Evolutionary conservation across 35 echinoderm and acorn worm species (phyloP), one percentile per base, ranked within the genome.

Genomic region (Heliocidaris tuberculata): DNA sequence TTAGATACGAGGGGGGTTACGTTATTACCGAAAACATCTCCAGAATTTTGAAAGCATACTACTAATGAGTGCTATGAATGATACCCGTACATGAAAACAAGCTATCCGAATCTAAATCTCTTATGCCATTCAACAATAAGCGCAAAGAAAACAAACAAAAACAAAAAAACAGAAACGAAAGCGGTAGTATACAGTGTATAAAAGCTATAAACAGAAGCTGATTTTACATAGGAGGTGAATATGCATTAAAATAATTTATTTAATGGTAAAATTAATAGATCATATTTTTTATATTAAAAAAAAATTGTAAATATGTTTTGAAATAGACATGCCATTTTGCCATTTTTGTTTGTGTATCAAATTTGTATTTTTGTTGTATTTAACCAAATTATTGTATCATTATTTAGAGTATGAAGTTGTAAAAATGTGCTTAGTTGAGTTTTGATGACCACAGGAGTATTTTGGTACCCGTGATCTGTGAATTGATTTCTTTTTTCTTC

Each of bases 291-390:
- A 78, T 78, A 78, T 89, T 89, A 89, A 47, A 89, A 89, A 42
- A 32, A 89, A 17, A 86, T 86, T 89, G 87, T 89, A 89, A 0
- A 89, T 89, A 89, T 89, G 87, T 89, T 89, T 89, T 48, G 47
- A 89, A 89, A 89, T 89, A 89, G 87, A 89, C 87, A 89, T 89
- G 87, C 87, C 87, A 89, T 89, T 48, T 89, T 89, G 87, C 87
- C 31, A 48, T 1, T 48, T 89, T 48, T 9, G 15, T 89, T 89
- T 89, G 29, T 47, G 31, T 89, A 89, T 48, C 12, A 42, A 89
- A 86, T 16, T 47, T 47, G 87, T 89, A 89, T 89, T 89, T 89
- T 17, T 89, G 87, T 89, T 89, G 12, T 89, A 89, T 89, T 89
- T 89, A 89, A 89, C 87, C 87, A 47, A 7, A 47, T 89, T 35